Percentiles rank a stretch among this genome's conserved stretches.
Evolutionary conservation across 2,797 vertebrate genomes (phyloP).

Genomic region (Columba guinea): DNA sequence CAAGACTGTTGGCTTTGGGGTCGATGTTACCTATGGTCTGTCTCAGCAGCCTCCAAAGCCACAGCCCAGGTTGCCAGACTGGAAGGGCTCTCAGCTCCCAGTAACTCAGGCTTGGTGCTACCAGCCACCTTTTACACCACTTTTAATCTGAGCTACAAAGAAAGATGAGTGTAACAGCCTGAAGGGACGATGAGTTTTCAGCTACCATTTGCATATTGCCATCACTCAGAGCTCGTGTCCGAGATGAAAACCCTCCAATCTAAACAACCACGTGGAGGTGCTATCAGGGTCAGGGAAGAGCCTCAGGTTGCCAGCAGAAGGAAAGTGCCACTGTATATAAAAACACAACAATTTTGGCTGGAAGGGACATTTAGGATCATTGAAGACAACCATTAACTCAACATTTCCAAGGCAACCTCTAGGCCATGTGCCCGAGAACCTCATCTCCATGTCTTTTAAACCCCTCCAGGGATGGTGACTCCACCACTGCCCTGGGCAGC

Average conservation of each 20-base stretch:
- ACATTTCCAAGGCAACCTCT: too few species aligned
- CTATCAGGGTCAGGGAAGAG: background rate
- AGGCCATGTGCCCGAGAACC: too few species aligned
- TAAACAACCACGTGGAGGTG: accelerated
- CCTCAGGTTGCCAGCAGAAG: accelerated
- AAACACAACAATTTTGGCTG: too few species aligned
- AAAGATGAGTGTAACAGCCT: background rate
- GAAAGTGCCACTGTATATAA: background rate
- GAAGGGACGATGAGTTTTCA: background rate
- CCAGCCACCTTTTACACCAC: background rate
- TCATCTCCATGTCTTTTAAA: too few species aligned
- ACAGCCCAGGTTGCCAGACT: background rate
- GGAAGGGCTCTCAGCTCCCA: background rate
- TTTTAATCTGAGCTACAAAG: background rate
- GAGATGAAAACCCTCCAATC: background rate
- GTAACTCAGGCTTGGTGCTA: accelerated
- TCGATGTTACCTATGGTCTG: accelerated
- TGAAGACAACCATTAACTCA: too few species aligned
- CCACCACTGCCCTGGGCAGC: too few species aligned
- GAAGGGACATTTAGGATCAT: too few species aligned
- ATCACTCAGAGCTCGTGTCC: background rate
- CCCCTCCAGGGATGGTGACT: too few species aligned
- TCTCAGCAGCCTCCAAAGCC: background rate
- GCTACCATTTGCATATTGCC: background rate
- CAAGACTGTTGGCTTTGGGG: background rate